Evolutionary conservation across 2,113 vertebrate genomes (phyloP).

Genomic region (Trematomus loennbergii): DNA sequence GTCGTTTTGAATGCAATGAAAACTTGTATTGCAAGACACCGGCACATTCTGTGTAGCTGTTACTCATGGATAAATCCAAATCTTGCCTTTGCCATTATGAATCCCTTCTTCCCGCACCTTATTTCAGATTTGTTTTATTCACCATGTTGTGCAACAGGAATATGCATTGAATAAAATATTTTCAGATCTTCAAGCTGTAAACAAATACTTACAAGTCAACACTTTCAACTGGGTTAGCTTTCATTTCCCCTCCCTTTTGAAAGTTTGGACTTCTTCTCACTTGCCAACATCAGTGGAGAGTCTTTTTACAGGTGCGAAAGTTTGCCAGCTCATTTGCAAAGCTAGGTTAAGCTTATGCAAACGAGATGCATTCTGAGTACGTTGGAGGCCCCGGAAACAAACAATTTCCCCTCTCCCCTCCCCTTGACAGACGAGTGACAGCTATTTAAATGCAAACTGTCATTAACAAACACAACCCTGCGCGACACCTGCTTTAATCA

Average conservation of each 20-base stretch:
- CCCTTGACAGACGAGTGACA: constrained; percentile 81
- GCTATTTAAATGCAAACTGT: constrained; percentile 86
- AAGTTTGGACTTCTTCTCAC: constrained; percentile 64
- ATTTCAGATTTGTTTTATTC: neutral
- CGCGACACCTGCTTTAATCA: constrained; percentile 87
- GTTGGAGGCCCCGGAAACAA: constrained; percentile 79
- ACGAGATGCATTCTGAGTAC: constrained; percentile 80
- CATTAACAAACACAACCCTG: constrained; percentile 85
- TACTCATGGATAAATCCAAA: neutral
- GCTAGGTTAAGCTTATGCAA: constrained; percentile 86
- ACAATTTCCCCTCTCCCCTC: constrained; percentile 72
- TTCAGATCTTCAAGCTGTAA: constrained; percentile 23
- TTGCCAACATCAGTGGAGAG: constrained; percentile 39
- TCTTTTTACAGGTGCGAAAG: constrained; percentile 65
- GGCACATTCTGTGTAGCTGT: neutral
- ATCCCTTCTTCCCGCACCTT: neutral
- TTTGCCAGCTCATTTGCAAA: constrained; percentile 81
- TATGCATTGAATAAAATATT: constrained; percentile 5
- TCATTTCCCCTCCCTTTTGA: constrained; percentile 36
- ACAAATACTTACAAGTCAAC: constrained; percentile 49
- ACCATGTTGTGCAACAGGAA: neutral
- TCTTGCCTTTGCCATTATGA: neutral
- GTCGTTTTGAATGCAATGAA: neutral
- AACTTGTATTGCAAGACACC: neutral
- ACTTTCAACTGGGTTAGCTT: constrained; percentile 58